These are phyloP conservation scores for Lysiphlebus fabarum DNA, from an alignment of 1,140 invertebrate genomes.

Conservation along the genomic window DNA sequence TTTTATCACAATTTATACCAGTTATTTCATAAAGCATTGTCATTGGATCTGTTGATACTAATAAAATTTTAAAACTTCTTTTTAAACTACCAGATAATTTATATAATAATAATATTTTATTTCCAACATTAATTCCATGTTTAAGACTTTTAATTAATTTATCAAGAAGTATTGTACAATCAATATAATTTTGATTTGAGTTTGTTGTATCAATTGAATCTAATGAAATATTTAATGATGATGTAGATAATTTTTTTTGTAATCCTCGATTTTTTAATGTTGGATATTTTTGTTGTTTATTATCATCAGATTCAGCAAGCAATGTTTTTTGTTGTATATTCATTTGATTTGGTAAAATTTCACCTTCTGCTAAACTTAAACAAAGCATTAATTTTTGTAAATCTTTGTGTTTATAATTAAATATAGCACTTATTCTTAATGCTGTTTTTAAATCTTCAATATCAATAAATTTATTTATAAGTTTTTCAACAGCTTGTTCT, in stretches of 20 bases:
- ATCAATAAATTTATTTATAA: conserved; percentile 46
- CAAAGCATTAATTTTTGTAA: conserved; percentile 46
- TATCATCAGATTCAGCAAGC: conserved; percentile 30
- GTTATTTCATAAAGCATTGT: conserved; percentile 57
- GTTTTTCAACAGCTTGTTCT: conserved; percentile 32
- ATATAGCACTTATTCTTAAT: conserved; percentile 43
- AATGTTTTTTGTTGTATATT: conserved; percentile 39
- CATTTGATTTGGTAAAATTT: conserved; percentile 43
- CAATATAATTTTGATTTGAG: conserved; percentile 34
- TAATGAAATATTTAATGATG: conserved; percentile 29
- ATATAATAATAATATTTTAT: conserved; percentile 57
- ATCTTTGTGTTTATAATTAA: conserved; percentile 46
- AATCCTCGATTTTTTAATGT: conserved; percentile 35
- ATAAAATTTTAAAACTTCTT: conserved; percentile 56
- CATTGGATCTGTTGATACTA: conserved; percentile 54
- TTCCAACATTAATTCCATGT: conserved; percentile 55
- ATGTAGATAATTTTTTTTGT: conserved; percentile 35
- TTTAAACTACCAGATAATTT: conserved; percentile 57
- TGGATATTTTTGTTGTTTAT: conserved; percentile 34
- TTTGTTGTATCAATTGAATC: not conserved
- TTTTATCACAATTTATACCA: conserved; percentile 55
- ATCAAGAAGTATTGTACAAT: conserved; percentile 39
- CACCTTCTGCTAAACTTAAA: conserved; percentile 46
- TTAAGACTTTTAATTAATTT: conserved; percentile 38
- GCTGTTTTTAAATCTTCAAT: conserved; percentile 40